A percentile compares a stretch with the other conserved stretches of the same genome.
Conservation (phyloP, 1,140 invertebrate genomes). For the Lepidotrigona ventralis region DNA sequence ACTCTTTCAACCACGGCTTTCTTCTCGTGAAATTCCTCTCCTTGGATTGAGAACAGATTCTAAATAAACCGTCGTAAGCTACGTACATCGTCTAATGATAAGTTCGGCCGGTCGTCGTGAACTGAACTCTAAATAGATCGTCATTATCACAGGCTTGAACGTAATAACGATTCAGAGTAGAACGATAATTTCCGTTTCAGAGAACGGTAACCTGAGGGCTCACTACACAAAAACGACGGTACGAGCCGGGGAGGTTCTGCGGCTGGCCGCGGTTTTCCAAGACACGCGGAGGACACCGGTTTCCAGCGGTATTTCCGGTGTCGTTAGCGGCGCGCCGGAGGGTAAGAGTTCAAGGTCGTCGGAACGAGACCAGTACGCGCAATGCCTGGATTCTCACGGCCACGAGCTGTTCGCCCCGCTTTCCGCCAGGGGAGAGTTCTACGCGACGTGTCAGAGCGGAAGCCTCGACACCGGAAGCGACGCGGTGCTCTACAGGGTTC, state of each 20-base stretch:
- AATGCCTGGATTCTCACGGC: conserved; percentile 78
- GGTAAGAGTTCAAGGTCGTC: conserved; percentile 76
- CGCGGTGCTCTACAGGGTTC: conserved; percentile 76
- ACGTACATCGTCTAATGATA: background rate
- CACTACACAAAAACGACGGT: conserved; percentile 79
- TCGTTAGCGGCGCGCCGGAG: conserved; percentile 67
- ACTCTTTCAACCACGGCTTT: too few relatives aligned
- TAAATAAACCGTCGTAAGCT: background rate
- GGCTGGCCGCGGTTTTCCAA: conserved; percentile 78
- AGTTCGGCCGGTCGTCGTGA: background rate
- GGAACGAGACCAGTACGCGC: conserved; percentile 79
- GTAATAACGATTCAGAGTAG: background rate
- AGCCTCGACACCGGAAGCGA: conserved; percentile 77
- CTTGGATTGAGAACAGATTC: background rate
- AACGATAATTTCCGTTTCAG: conserved; percentile 65
- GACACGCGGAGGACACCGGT: conserved; percentile 75
- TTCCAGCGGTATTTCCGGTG: conserved; percentile 66
- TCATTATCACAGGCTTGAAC: background rate
- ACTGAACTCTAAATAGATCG: background rate
- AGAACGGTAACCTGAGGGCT: conserved; percentile 76
- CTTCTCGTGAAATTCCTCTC: too few relatives aligned
- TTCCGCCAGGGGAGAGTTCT: conserved; percentile 76
- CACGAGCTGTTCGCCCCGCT: conserved; percentile 76
- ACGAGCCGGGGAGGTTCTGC: conserved; percentile 76
- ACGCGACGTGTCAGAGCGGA: conserved; percentile 77